Conservation (phyloP, 2,888 invertebrate species). For the Drosophila prostipennis region DNA sequence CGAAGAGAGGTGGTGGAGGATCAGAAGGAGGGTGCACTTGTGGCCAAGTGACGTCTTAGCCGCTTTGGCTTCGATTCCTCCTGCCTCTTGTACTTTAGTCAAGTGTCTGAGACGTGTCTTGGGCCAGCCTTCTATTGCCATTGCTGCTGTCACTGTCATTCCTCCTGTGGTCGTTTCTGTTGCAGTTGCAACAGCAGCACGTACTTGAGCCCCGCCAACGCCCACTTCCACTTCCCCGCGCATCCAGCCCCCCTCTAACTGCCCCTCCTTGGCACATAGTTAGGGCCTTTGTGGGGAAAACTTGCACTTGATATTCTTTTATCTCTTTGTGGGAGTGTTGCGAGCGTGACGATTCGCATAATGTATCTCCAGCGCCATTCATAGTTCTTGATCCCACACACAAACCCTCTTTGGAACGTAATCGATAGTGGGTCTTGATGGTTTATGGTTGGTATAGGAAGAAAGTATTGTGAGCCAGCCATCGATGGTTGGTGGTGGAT, state of each 20-base stretch:
- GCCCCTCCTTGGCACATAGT: slow-evolving; percentile 43
- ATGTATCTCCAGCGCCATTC: slow-evolving; percentile 38
- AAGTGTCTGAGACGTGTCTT: slow-evolving; percentile 50
- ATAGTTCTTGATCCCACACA: slow-evolving; percentile 8
- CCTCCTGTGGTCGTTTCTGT: slow-evolving; percentile 12
- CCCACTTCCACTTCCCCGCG: slow-evolving; percentile 9
- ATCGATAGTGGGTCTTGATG: slow-evolving; percentile 31
- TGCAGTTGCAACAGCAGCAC: slow-evolving; percentile 42
- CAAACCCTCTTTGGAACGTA: slow-evolving; percentile 4
- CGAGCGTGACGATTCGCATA: slow-evolving; percentile 69
- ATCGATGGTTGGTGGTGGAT: no score
- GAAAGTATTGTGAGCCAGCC: no score
- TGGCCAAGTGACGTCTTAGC: slow-evolving; percentile 62
- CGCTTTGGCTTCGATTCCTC: slow-evolving; percentile 41
- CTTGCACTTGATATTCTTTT: slow-evolving; percentile 68
- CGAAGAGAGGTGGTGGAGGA: neutral
- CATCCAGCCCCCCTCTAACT: slow-evolving; percentile 4
- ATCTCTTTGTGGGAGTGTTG: slow-evolving; percentile 30
- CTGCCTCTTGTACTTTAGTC: slow-evolving; percentile 37
- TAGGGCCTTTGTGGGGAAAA: slow-evolving; percentile 49
- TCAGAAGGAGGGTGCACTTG: slow-evolving; percentile 45
- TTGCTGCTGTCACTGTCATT: slow-evolving; percentile 12
- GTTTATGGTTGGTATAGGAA: neutral
- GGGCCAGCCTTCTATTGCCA: slow-evolving; percentile 8
- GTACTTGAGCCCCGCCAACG: slow-evolving; percentile 50